These are phyloP conservation scores for Philonicus albiceps DNA, from an alignment of 2,888 invertebrate genomes.

Conservation along the genomic window DNA sequence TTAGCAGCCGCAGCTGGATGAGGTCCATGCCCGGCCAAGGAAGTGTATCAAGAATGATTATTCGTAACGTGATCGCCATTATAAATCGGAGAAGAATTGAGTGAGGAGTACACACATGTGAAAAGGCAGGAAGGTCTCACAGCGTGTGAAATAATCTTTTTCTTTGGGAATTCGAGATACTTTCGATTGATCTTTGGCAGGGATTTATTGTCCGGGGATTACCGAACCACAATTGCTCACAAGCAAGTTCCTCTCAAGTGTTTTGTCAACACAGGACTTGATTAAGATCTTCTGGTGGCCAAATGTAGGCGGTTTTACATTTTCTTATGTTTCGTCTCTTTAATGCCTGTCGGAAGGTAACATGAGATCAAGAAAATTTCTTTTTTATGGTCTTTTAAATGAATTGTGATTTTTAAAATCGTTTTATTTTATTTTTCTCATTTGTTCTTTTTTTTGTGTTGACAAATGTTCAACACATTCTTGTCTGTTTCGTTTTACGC, in stretches of 20 bases:
- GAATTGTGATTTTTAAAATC: background rate
- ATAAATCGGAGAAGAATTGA: background rate
- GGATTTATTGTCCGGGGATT: constrained; percentile 14
- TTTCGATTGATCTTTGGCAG: constrained; percentile 10
- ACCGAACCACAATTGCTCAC: constrained; percentile 35
- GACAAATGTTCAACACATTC: background rate
- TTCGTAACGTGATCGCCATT: constrained; percentile 29
- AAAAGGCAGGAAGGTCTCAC: background rate
- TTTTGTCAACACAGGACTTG: constrained; percentile 26
- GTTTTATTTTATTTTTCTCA: background rate
- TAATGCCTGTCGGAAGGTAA: background rate
- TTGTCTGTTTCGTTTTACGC: background rate
- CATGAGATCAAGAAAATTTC: background rate
- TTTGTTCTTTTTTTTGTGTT: no score
- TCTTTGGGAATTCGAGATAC: background rate
- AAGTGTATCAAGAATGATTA: background rate
- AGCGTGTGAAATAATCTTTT: constrained; percentile 23
- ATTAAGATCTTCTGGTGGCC: constrained; percentile 22
- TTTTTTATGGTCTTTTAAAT: background rate
- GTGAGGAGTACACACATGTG: background rate
- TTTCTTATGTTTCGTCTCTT: background rate
- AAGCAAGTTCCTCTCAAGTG: constrained; percentile 21
- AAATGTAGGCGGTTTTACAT: constrained; percentile 20
- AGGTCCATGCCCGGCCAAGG: background rate
- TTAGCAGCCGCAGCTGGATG: constrained; percentile 21